Base-by-base conservation (phyloP, 2,113 vertebrate genomes). In the Brachyistius frenatus region DNA sequence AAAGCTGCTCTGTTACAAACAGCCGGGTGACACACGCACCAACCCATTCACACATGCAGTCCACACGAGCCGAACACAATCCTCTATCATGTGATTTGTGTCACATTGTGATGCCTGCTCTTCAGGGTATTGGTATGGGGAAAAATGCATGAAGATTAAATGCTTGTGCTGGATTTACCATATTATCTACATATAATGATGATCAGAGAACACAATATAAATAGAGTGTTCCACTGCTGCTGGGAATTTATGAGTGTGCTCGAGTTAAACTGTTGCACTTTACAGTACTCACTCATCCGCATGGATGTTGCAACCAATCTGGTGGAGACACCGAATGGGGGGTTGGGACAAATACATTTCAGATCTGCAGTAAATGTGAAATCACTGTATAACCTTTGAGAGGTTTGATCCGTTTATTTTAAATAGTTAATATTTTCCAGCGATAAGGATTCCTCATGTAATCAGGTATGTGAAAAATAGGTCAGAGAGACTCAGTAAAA, bases 51-150 rank as follows among this genome's bases (percentile, higher is more conserved):
- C 35, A 47, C 52, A 52, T 35, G 35, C 78, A 46, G 9, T 23
- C 23, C 23, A 23, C 23, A 23, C 23, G 1, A 23, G 23, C 23
- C 23, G 23, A 16, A 62, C n/a, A 2, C 13, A 70, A 58, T 70
- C 71, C 57, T 33, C 52, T 49, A 33, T 66, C 67, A 84, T 81
- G 47, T 68, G 31, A 81, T 78, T 64, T 68, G 31, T 55, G 39
- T 77, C 65, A 61, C 57, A 57, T 32, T 68, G 15, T 57, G 32
- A 64, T 64, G 36, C 30, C 64, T 65, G 39, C 36, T 78, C 33
- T 81, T 72, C n/a, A 35, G n/a, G 13, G 33, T 66, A 13, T 32
- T 75, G 37, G 35, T 37, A 57, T 49, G 33, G 32, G n/a, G 10
- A 5, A 41, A 54, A 77, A 44, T 2, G 15, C 32, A 13, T 23